Evolutionary conservation across 2,888 invertebrate genomes (phyloP), one percentile per base, ranked within the genome.

Genomic region (Heliconius hortense): DNA sequence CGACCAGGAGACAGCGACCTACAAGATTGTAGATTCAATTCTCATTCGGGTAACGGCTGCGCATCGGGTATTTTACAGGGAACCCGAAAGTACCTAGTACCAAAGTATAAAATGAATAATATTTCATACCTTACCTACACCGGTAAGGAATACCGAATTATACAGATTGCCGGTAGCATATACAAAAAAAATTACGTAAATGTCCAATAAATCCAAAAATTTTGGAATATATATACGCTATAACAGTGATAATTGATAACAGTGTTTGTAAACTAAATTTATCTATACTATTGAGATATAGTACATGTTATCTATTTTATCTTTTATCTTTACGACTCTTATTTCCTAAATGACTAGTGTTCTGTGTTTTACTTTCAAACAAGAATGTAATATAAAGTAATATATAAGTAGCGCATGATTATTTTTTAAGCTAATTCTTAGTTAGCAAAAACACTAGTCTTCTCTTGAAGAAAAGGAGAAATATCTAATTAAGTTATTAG

Each of bases 231-330:
- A n/a, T 21, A 21, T 1, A 5, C n/a, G 11, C 21, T 64, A 64
- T 11, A 8, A 64, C 13, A 35, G n/a, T 64, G 64, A 64, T n/a
- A 64, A 11, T 1, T 64, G 35, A 35, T 64, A 35, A 64, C 64
- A 64, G 11, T 64, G 64, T 64, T 64, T 64, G 64, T 64, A 64
- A 64, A 64, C 64, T 64, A 39, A 64, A 15, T 7, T 39, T 39
- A 64, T 64, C 64, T 64, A 64, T 64, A 39, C n/a, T n/a, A 39
- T n/a, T 35, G 64, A 64, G 39, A 64, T 64, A 5, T 64, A 15
- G 35, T 60, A 7, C 5, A 13, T 13, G 39, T n/a, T 35, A 39
- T 64, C 39, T 35, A 21, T 35, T 28, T 13, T 64, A 64, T 64
- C 11, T 13, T n/a, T 64, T 35, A 64, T 35, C 63, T 31, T 63